Conservation (phyloP, 1,140 invertebrate species). For the Geopemphigus sp. region DNA sequence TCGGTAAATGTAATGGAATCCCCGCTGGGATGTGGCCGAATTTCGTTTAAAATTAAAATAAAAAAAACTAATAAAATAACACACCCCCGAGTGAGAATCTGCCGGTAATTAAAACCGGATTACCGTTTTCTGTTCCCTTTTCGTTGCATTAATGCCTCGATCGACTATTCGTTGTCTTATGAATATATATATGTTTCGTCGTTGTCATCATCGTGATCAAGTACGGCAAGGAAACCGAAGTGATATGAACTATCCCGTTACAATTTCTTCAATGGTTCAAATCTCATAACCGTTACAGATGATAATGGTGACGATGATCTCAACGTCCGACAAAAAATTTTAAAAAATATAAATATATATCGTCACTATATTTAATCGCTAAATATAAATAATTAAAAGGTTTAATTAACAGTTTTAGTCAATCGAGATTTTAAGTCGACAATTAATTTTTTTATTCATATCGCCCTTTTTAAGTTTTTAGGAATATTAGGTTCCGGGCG, state of each 20-base stretch:
- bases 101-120: slow-evolving; percentile 47
- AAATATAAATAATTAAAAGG: no score
- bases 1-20: slow-evolving; percentile 17
- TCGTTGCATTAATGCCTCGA: neutral
- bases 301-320: neutral
- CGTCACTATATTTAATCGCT: no score
- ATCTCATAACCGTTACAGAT: slow-evolving; percentile 20
- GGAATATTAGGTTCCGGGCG: no score
- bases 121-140: slow-evolving; percentile 44
- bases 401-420: no score
- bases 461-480: no score
- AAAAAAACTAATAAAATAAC: slow-evolving; percentile 10
- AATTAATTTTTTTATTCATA: no score
- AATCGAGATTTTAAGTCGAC: no score
- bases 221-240: neutral
- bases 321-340: no score
- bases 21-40: slow-evolving; percentile 45
- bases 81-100: slow-evolving; percentile 39
- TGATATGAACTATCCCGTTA: slow-evolving; percentile 23
- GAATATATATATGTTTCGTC: neutral
- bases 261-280: slow-evolving; percentile 18
- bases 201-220: neutral
- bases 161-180: slow-evolving; percentile 8
- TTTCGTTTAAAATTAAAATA: slow-evolving; percentile 4
- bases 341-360: no score